Evolutionary conservation across 2,888 invertebrate species (phyloP), one percentile per base, ranked within the genome.

Genomic region (Acleris literana): DNA sequence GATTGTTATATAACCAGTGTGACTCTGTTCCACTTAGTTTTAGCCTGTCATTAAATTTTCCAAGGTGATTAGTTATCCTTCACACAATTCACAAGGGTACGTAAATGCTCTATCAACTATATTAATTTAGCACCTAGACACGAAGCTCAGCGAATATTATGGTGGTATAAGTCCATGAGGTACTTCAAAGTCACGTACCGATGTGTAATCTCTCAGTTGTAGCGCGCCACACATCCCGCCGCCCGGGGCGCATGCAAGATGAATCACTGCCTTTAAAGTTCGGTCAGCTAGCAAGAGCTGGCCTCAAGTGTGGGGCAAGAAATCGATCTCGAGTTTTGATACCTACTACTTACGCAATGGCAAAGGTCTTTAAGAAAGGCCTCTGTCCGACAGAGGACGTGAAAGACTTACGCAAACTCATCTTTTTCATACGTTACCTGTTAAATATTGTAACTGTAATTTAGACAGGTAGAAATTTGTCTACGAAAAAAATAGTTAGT

Each of bases 181-280:
- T 72, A 78, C 75, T 80, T 71, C 69, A 63, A 64, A 79, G 83
- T 81, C 85, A 87, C 85, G 87, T 86, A 80, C 71, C 69, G 68
- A 76, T 75, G 74, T 76, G 81, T 82, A 84, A 82, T 84, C 78
- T 80, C 79, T 74, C 74, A 73, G 79, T 82, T 79, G 82, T 83
- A 83, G 80, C 81, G 72, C 74, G 72, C 73, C 74, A 76, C 75
- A 78, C 78, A 78, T 78, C 76, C 79, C 73, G 74, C 76, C 75
- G 81, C 74, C 76, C 59, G 55, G 68, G 74, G 78, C 73, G 74
- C 76, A 70, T 54, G 55, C 60, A 25, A 25, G 59, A 22, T 65
- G 60, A 62, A 62, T 66, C 66, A 62, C 62, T 52, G 46, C 46
- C 65, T 65, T 51, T 44, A 56, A 65, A 65, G 55, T 65, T 65